Evolutionary conservation across 92 coral and sea anemone species (phyloP).

Genomic region (Pocillopora grandis): DNA sequence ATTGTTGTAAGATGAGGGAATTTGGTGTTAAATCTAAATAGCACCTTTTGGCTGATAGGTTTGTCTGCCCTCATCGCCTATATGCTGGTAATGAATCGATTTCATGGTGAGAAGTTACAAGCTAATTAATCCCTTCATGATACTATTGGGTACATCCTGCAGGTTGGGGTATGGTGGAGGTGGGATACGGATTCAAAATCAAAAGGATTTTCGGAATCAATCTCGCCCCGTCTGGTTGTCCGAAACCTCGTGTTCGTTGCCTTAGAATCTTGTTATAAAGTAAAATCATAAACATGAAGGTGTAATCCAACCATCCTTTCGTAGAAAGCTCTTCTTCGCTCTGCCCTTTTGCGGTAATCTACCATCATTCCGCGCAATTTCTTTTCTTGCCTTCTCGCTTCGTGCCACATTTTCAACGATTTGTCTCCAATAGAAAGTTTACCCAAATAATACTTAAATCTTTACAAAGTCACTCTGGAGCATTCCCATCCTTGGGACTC

Average conservation of each 20-base stretch:
- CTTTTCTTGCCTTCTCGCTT: slow-evolving; percentile 92
- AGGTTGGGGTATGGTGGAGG: too few relatives aligned
- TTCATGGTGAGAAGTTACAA: too few relatives aligned
- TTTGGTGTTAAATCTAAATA: too few relatives aligned
- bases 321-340: slow-evolving; percentile 92
- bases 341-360: slow-evolving; percentile 92
- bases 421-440: not conserved
- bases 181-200: too few relatives aligned
- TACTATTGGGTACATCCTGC: too few relatives aligned
- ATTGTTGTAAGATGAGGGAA: too few relatives aligned
- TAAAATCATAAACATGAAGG: slow-evolving; percentile 39
- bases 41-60: too few relatives aligned
- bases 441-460: not conserved
- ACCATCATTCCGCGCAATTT: slow-evolving; percentile 97
- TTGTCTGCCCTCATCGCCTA: too few relatives aligned
- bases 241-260: slow-evolving; percentile 30
- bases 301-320: slow-evolving; percentile 82
- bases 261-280: slow-evolving; percentile 21
- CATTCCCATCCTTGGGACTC: not conserved
- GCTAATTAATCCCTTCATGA: too few relatives aligned
- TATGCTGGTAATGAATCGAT: too few relatives aligned
- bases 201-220: too few relatives aligned
- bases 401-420: slow-evolving; percentile 90
- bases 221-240: not conserved
- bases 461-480: not conserved